phyloP scores from a whole-genome alignment of 2,113 vertebrate genomes.

The Aptenodytes patagonicus region DNA sequence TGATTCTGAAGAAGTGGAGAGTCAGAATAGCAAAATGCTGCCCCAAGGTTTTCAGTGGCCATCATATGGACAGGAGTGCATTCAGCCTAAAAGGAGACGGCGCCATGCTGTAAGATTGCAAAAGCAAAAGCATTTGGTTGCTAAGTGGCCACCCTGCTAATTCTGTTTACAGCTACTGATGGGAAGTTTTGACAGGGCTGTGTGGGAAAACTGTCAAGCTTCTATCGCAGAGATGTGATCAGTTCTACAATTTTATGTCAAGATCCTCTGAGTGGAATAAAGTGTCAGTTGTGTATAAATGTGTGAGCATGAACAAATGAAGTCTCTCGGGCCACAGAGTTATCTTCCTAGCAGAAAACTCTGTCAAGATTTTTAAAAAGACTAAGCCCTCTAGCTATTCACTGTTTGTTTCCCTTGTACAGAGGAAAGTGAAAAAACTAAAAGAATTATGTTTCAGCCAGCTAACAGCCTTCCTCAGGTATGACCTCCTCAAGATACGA shows the following conservation, averaged over 20 bases:
- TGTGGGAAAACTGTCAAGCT: background rate
- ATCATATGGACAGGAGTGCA: constrained; percentile 78
- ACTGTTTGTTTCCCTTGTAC: constrained; percentile 35
- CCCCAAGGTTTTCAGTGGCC: constrained; percentile 86
- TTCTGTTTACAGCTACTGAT: background rate
- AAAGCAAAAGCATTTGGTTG: constrained; percentile 44
- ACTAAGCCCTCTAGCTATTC: background rate
- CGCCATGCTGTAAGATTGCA: constrained; percentile 81
- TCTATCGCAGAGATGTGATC: background rate
- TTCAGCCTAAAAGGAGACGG: constrained; percentile 91
- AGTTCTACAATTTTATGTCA: background rate
- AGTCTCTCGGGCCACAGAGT: background rate
- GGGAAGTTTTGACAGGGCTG: background rate
- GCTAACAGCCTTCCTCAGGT: constrained; percentile 74
- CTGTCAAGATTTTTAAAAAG: background rate
- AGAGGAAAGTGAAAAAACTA: constrained; percentile 71
- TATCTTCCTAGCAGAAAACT: background rate
- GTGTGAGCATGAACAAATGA: background rate
- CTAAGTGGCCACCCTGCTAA: constrained; percentile 55
- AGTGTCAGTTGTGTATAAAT: background rate
- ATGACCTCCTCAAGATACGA: constrained; percentile 35
- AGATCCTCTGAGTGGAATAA: background rate
- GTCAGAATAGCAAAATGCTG: constrained; percentile 68
- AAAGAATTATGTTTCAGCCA: constrained; percentile 69
- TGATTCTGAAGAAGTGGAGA: constrained; percentile 87